phyloP scores from a whole-genome alignment of 2,888 invertebrate species.

The Ormyrus rosae region DNA sequence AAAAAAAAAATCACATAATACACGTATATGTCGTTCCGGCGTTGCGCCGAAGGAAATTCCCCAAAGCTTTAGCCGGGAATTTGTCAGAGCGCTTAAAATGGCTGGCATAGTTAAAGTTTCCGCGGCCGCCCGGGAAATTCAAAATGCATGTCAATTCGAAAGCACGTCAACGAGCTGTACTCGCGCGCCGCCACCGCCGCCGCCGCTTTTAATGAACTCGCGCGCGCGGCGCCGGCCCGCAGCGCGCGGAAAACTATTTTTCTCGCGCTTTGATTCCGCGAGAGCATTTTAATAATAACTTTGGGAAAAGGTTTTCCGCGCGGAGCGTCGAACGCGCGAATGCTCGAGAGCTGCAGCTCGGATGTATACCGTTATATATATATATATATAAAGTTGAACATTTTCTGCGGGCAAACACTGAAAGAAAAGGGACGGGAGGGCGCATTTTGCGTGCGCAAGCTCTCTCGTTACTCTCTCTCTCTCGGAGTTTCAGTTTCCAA shows the following conservation, averaged over 20 bases:
- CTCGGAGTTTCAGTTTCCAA: slow-evolving; percentile 28
- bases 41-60: too few relatives aligned
- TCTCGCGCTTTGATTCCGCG: too few relatives aligned
- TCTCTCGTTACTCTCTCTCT: slow-evolving; percentile 3
- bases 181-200: background rate
- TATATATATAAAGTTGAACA: background rate
- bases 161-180: slow-evolving; percentile 25
- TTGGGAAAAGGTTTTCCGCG: background rate
- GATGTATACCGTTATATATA: too few relatives aligned
- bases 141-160: slow-evolving; percentile 31
- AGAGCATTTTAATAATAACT: slow-evolving; percentile 37
- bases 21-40: too few relatives aligned
- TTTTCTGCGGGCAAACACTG: background rate
- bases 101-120: slow-evolving; percentile 20
- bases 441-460: slow-evolving; percentile 5
- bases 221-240: background rate
- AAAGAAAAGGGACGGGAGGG: background rate
- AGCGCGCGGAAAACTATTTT: background rate
- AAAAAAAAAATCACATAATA: too few relatives aligned
- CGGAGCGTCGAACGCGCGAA: background rate
- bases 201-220: slow-evolving; percentile 32
- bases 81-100: too few relatives aligned
- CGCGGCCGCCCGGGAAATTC: slow-evolving; percentile 29
- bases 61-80: too few relatives aligned
- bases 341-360: background rate